These are phyloP conservation scores for Pseudachorutes palmiensis DNA, from an alignment of 1,140 invertebrate genomes.

Conservation along the genomic window DNA sequence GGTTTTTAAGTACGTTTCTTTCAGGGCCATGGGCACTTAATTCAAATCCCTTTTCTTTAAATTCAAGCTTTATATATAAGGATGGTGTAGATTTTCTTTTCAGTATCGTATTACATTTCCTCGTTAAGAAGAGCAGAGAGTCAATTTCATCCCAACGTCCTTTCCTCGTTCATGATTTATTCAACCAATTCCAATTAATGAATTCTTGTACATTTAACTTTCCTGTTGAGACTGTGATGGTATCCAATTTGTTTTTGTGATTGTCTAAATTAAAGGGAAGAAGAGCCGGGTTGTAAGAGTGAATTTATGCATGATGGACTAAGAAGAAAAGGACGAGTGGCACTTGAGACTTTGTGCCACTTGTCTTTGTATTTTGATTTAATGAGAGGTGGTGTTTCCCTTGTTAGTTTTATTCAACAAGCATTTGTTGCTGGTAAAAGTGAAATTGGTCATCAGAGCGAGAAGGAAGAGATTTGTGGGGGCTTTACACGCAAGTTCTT, in stretches of 20 bases:
- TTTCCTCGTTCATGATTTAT: slow-evolving; percentile 5
- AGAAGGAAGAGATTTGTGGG: slow-evolving; percentile 30
- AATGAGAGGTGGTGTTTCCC: neutral
- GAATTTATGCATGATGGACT: too few species aligned
- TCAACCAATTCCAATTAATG: slow-evolving; percentile 1
- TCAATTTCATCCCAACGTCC: slow-evolving; percentile 2
- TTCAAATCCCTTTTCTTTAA: too few species aligned
- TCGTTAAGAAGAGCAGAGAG: neutral
- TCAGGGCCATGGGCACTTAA: neutral
- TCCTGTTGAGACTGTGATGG: neutral
- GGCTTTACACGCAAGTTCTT: slow-evolving; percentile 30
- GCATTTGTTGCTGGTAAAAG: slow-evolving; percentile 35
- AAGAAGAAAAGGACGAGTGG: too few species aligned
- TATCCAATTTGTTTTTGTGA: neutral
- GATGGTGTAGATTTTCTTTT: too few species aligned
- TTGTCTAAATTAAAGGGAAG: too few species aligned
- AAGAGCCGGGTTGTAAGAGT: too few species aligned
- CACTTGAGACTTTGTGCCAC: neutral
- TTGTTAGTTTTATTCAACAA: slow-evolving; percentile 30
- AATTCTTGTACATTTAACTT: slow-evolving; percentile 1
- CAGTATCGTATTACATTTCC: neutral
- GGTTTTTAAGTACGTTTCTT: neutral
- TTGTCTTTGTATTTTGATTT: neutral
- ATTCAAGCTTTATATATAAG: too few species aligned
- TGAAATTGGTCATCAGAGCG: slow-evolving; percentile 34